Evolutionary conservation across 2,113 vertebrate species (phyloP).

Genomic region (Ptyas mucosa): DNA sequence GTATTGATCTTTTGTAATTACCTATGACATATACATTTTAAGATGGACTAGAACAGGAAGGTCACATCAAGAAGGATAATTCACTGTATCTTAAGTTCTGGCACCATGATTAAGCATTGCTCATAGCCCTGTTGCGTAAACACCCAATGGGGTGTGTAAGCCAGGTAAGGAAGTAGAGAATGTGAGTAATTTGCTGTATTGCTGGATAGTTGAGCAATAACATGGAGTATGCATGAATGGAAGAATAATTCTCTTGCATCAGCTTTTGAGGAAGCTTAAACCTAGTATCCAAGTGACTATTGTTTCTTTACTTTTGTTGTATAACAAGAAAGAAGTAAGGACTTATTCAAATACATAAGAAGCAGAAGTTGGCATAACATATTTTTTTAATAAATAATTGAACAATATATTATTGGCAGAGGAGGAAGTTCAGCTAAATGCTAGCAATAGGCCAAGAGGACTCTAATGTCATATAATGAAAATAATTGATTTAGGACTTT

Average conservation of each 20-base stretch:
- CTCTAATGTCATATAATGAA: not conserved
- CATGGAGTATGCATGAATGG: not conserved
- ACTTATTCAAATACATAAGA: not conserved
- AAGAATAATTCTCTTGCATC: not conserved
- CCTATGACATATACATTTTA: not conserved
- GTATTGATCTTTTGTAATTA: not conserved
- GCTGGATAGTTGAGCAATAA: conserved; percentile 3
- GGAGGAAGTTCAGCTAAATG: not conserved
- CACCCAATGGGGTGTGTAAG: not conserved
- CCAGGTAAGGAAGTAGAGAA: not conserved
- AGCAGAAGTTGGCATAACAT: not conserved
- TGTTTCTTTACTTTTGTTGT: not conserved
- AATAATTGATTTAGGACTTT: not conserved
- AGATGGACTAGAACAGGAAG: conserved; percentile 4
- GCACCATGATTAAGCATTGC: conserved; percentile 15
- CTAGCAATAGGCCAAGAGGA: not conserved
- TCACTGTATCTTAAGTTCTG: not conserved
- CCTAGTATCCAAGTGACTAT: not conserved
- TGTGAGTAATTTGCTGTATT: not conserved
- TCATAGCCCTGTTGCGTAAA: conserved; percentile 1
- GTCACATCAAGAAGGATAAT: not conserved
- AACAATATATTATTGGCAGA: not conserved
- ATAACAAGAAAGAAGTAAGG: too few relatives aligned
- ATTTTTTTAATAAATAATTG: not conserved
- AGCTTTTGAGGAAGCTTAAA: not conserved